Evolutionary conservation across 2,888 invertebrate genomes (phyloP).

Genomic region (Clitarchus hookeri): DNA sequence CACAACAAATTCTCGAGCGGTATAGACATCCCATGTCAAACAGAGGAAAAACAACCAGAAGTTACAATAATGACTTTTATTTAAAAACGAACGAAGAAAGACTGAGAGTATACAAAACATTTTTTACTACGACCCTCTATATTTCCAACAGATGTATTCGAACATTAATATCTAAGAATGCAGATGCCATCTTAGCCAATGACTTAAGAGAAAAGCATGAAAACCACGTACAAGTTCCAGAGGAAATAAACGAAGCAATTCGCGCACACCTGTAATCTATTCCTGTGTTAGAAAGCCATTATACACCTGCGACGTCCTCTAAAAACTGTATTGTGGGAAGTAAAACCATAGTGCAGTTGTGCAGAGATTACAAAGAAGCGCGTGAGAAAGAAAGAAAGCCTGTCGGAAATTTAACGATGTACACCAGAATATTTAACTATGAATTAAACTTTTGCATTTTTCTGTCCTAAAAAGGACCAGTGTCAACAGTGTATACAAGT

Average conservation of each 20-base stretch:
- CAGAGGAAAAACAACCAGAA: too few relatives aligned
- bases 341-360: conserved; percentile 22
- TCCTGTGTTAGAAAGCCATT: conserved; percentile 26
- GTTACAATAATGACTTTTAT: too few relatives aligned
- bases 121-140: too few relatives aligned
- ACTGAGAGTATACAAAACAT: too few relatives aligned
- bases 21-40: too few relatives aligned
- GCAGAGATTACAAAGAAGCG: conserved; percentile 21
- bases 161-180: too few relatives aligned
- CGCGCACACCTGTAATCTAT: conserved; percentile 33
- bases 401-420: conserved; percentile 25
- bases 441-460: background rate
- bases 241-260: conserved; percentile 32
- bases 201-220: conserved; percentile 32
- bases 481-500: conserved; percentile 16
- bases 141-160: too few relatives aligned
- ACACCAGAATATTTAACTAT: conserved; percentile 19
- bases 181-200: conserved; percentile 18
- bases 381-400: conserved; percentile 5
- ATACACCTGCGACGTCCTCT: background rate
- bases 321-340: background rate
- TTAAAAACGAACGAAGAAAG: too few relatives aligned
- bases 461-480: conserved; percentile 17
- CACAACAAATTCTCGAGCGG: too few relatives aligned
- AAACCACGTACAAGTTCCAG: conserved; percentile 31